Percentiles rank a stretch among this genome's conserved stretches.
These are phyloP conservation scores for Ochlodes sylvanus DNA, from an alignment of 2,888 invertebrate genomes.

Conservation along the genomic window DNA sequence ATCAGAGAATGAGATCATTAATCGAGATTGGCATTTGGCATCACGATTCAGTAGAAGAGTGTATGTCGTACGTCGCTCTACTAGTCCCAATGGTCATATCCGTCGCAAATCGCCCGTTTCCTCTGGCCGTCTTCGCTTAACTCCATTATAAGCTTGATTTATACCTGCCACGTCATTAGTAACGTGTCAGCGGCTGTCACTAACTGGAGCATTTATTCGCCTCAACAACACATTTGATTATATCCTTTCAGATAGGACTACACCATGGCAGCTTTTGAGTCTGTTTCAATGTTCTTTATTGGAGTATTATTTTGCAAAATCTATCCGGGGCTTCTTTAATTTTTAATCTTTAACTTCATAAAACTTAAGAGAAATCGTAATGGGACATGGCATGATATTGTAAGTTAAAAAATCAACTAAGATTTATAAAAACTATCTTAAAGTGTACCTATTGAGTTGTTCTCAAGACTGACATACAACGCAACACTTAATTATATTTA, in stretches of 20 bases:
- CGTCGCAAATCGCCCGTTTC: conserved; percentile 82
- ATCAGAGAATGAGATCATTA: conserved; percentile 28
- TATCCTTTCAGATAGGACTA: neutral
- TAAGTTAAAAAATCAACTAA: too few relatives aligned
- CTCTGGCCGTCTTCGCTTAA: conserved; percentile 68
- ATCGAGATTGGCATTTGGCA: conserved; percentile 27
- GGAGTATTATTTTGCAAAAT: too few relatives aligned
- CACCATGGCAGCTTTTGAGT: neutral
- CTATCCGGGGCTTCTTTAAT: too few relatives aligned
- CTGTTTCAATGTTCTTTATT: neutral
- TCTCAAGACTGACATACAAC: too few relatives aligned
- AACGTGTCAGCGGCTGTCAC: conserved; percentile 73
- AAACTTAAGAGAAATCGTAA: too few relatives aligned
- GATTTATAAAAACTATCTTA: too few relatives aligned
- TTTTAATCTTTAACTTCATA: too few relatives aligned
- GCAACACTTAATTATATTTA: too few relatives aligned
- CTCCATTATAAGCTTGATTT: conserved; percentile 78
- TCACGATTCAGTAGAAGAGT: conserved; percentile 26
- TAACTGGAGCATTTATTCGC: conserved; percentile 76
- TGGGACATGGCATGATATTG: too few relatives aligned
- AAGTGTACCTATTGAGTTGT: too few relatives aligned
- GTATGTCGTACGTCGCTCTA: conserved; percentile 55
- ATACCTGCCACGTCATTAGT: conserved; percentile 81
- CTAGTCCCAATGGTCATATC: conserved; percentile 78
- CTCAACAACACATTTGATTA: conserved; percentile 48